A percentile compares a stretch with the other conserved stretches of the same genome.
phyloP scores from a whole-genome alignment of 2,113 vertebrate species.

The Lepus americanus region DNA sequence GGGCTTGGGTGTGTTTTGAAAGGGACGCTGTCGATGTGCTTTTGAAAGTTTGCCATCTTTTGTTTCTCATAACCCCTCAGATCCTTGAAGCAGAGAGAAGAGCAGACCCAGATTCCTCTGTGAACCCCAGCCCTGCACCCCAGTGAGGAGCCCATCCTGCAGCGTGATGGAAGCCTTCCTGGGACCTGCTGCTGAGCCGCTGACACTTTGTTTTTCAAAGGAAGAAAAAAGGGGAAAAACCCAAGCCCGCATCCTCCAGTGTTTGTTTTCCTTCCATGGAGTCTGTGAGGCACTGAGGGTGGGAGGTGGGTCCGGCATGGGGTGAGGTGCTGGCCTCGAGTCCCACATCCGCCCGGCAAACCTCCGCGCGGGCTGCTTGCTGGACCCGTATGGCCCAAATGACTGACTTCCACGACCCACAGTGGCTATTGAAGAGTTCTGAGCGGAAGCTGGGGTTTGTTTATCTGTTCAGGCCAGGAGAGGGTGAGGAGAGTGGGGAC shows the following conservation, averaged over 20 bases:
- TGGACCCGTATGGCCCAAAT: neutral
- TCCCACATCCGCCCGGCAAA: fast-evolving
- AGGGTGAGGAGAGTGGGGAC: neutral
- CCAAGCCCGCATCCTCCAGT: neutral
- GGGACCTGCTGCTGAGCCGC: constrained; percentile 17
- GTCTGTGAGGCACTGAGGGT: neutral
- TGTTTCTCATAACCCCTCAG: constrained; percentile 76
- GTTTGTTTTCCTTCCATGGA: constrained; percentile 17
- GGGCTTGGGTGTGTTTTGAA: constrained; percentile 76
- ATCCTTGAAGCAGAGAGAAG: constrained; percentile 43
- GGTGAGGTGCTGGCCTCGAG: too few relatives aligned
- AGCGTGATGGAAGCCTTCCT: constrained; percentile 67
- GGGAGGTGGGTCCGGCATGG: too few relatives aligned
- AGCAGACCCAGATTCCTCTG: constrained; percentile 34
- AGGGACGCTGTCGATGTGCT: constrained; percentile 41
- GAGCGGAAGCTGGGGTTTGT: neutral
- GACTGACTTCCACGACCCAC: neutral
- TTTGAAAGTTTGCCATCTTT: constrained; percentile 73
- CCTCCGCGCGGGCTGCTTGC: neutral
- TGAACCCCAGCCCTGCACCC: constrained; percentile 42
- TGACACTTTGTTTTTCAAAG: constrained; percentile 73
- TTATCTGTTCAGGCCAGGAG: fast-evolving
- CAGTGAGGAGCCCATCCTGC: constrained; percentile 29
- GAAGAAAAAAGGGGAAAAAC: neutral
- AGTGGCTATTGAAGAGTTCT: neutral